These are phyloP conservation scores for Colletes collaris DNA, from an alignment of 2,888 invertebrate species.

Conservation along the genomic window DNA sequence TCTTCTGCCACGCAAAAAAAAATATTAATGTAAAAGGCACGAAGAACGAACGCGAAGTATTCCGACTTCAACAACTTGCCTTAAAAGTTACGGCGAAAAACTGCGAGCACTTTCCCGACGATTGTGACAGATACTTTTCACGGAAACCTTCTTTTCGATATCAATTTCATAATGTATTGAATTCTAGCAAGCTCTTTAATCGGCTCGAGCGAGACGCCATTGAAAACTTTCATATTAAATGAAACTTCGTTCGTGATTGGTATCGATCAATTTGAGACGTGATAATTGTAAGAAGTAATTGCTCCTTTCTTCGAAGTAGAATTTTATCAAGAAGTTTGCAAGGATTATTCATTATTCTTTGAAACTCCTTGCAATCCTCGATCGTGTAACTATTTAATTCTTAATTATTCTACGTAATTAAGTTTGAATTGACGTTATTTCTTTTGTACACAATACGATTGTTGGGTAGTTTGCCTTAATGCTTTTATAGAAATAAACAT, in stretches of 20 bases:
- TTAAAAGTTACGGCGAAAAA: slow-evolving; percentile 4
- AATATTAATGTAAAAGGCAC: neutral
- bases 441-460: neutral
- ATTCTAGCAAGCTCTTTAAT: slow-evolving; percentile 21
- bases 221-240: slow-evolving; percentile 27
- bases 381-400: neutral
- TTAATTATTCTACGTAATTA: neutral
- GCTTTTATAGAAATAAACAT: no score
- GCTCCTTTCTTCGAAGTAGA: neutral
- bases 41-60: neutral
- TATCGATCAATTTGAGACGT: slow-evolving; percentile 5
- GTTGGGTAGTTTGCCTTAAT: no score
- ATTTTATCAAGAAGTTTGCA: neutral
- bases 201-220: slow-evolving; percentile 2
- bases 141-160: slow-evolving; percentile 28
- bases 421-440: slow-evolving; percentile 1
- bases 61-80: slow-evolving; percentile 6
- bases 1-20: neutral
- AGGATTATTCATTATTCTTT: slow-evolving; percentile 6
- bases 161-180: slow-evolving; percentile 18
- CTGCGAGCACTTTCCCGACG: neutral
- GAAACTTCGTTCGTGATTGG: neutral
- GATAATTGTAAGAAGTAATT: slow-evolving; percentile 9
- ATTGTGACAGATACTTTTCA: slow-evolving; percentile 17
- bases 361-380: neutral